Conservation (phyloP, 2,888 invertebrate species). For the Linnaemya vulpina region DNA sequence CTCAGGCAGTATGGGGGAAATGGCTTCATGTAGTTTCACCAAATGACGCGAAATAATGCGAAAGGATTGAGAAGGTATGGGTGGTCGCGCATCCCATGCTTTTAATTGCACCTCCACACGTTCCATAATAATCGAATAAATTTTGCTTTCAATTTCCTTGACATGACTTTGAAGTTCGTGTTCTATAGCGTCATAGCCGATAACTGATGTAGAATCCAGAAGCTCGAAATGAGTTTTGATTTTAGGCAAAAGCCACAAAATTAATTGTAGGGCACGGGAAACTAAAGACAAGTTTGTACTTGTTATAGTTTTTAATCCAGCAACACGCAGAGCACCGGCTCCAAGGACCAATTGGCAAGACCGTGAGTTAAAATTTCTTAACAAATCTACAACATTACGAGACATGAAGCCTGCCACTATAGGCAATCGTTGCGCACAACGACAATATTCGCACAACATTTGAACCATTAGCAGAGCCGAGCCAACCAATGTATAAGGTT, state of each 20-base stretch:
- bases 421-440: slow-evolving; percentile 90
- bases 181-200: slow-evolving; percentile 88
- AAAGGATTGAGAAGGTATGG: slow-evolving; percentile 95
- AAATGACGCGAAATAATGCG: slow-evolving; percentile 94
- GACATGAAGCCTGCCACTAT: slow-evolving; percentile 91
- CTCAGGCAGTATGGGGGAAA: slow-evolving; percentile 92
- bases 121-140: slow-evolving; percentile 94
- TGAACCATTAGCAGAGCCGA: slow-evolving; percentile 94
- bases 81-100: slow-evolving; percentile 97
- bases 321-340: slow-evolving; percentile 97
- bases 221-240: slow-evolving; percentile 88
- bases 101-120: slow-evolving; percentile 91
- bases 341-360: slow-evolving; percentile 97
- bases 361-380: slow-evolving; percentile 93
- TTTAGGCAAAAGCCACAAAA: slow-evolving; percentile 90
- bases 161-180: slow-evolving; percentile 94
- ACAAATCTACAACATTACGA: slow-evolving; percentile 92
- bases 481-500: slow-evolving; percentile 90
- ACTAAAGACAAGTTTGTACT: slow-evolving; percentile 96
- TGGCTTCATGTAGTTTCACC: slow-evolving; percentile 95
- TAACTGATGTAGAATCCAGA: slow-evolving; percentile 82
- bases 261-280: slow-evolving; percentile 91
- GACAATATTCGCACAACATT: slow-evolving; percentile 96
- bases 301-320: slow-evolving; percentile 96
- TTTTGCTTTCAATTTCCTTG: slow-evolving; percentile 95